Conservation (phyloP, 1,140 invertebrate genomes). For the Cotesia typhae region DNA sequence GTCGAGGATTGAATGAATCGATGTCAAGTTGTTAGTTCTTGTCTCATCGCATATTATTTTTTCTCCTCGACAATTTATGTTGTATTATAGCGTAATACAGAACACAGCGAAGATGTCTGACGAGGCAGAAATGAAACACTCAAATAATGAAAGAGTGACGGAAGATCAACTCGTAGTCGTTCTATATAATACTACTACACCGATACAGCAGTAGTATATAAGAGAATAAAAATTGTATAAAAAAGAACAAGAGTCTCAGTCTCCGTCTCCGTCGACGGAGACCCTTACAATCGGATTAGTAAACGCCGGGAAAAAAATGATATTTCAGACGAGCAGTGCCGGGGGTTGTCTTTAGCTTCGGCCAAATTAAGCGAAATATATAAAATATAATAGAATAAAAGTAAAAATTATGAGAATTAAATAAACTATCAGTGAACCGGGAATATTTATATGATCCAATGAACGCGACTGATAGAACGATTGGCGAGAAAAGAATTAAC, state of each 20-base stretch:
- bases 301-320: conserved; percentile 25
- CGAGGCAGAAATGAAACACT: conserved; percentile 24
- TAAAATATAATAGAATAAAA: neutral
- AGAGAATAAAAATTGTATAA: too few species aligned
- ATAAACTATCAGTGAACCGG: neutral
- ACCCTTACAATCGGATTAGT: conserved; percentile 24
- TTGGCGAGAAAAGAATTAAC: neutral
- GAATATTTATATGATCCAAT: conserved; percentile 4
- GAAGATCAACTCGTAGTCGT: neutral
- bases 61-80: too few species aligned
- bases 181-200: too few species aligned
- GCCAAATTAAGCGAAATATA: too few species aligned
- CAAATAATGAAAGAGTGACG: conserved; percentile 16
- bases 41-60: too few species aligned
- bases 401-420: neutral
- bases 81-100: neutral
- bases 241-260: too few species aligned
- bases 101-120: neutral
- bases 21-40: too few species aligned
- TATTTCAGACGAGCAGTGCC: conserved; percentile 8
- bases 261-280: neutral
- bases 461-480: neutral
- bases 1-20: too few species aligned
- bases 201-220: neutral
- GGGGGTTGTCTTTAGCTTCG: too few species aligned